These are phyloP conservation scores for Hydrozoanthus gracilis DNA, from an alignment of 92 coral and sea anemone genomes.

Conservation along the genomic window DNA sequence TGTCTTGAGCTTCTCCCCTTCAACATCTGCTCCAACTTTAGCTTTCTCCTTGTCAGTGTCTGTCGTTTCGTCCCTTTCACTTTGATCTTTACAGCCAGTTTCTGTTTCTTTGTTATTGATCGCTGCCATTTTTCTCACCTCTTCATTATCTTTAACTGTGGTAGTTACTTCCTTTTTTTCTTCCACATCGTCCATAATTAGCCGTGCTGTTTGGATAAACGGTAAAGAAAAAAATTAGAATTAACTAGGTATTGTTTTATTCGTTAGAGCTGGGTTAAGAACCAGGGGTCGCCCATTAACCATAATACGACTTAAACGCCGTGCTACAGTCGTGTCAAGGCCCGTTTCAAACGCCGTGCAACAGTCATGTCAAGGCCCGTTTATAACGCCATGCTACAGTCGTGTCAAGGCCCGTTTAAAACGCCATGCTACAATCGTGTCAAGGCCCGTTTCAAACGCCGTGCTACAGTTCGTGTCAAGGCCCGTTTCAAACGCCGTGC, in stretches of 20 bases:
- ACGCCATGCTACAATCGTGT: too few species aligned
- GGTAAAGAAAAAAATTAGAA: background rate
- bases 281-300: too few species aligned
- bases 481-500: too few species aligned
- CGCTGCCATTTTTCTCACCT: background rate
- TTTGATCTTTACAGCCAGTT: background rate
- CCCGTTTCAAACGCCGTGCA: too few species aligned
- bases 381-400: too few species aligned
- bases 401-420: too few species aligned
- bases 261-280: background rate
- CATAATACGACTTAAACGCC: too few species aligned
- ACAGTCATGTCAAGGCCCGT: too few species aligned
- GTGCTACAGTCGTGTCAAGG: too few species aligned
- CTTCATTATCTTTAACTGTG: background rate
- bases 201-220: background rate
- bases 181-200: constrained; percentile 1
- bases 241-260: background rate
- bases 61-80: background rate
- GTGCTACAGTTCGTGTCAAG: too few species aligned
- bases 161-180: background rate
- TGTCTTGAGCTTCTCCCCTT: background rate
- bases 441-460: too few species aligned
- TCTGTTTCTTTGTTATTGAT: background rate
- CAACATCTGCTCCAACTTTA: background rate
- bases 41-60: background rate